A percentile compares a stretch with the other conserved stretches of the same genome.
phyloP scores from a whole-genome alignment of 2,113 vertebrate genomes.

The Typhlomys cinereus region DNA sequence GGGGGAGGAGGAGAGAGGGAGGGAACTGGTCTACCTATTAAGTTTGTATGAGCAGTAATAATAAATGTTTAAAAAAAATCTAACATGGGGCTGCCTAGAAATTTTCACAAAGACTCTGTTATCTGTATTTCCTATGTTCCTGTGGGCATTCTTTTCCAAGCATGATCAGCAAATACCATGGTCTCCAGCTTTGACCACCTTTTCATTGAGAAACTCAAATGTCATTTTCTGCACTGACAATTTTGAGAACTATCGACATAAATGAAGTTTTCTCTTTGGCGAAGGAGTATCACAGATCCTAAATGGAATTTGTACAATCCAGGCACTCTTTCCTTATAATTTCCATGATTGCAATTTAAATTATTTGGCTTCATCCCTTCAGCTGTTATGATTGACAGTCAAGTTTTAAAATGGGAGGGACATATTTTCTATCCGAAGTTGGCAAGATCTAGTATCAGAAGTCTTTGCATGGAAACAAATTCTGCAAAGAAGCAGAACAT shows the following conservation, averaged over 20 bases:
- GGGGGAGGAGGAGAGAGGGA: no score
- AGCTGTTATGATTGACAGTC: background rate
- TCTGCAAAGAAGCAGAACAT: conserved; percentile 22
- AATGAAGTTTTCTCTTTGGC: background rate
- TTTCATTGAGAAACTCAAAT: background rate
- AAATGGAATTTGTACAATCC: fast-evolving
- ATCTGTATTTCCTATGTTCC: no score
- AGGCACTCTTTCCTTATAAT: background rate
- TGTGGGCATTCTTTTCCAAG: background rate
- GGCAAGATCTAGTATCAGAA: background rate
- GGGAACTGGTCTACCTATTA: no score
- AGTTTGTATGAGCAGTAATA: no score
- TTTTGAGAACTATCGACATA: background rate
- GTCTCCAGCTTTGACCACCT: background rate
- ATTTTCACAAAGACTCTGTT: no score
- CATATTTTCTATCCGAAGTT: background rate
- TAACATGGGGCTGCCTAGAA: no score
- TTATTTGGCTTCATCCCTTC: fast-evolving
- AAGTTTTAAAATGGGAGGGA: background rate
- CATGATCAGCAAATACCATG: background rate
- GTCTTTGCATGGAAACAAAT: background rate
- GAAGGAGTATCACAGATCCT: fast-evolving
- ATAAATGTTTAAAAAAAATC: no score
- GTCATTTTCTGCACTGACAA: background rate
- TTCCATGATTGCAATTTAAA: background rate